A percentile compares a stretch with the other conserved stretches of the same genome.
phyloP scores from a whole-genome alignment of 2,888 invertebrate species.

The Bursaphelenchus okinawaensis region DNA sequence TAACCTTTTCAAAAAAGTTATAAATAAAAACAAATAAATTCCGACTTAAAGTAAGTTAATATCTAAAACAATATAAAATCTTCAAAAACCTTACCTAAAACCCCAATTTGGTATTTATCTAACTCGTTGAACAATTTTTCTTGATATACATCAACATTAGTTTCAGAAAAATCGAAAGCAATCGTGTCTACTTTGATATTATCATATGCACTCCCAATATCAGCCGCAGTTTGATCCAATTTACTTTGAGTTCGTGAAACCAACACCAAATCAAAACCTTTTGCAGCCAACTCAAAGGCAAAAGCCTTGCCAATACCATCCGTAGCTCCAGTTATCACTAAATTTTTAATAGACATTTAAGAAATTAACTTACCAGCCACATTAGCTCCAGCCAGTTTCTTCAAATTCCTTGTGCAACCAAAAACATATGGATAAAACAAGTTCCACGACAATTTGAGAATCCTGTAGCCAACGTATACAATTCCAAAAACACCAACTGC shows the following conservation, averaged over 20 bases:
- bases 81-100: constrained; percentile 27
- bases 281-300: constrained; percentile 49
- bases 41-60: too few species aligned
- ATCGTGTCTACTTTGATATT: constrained; percentile 44
- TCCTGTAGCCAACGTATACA: constrained; percentile 33
- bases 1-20: too few species aligned
- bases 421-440: constrained; percentile 39
- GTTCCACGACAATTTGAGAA: constrained; percentile 25
- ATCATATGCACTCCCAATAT: constrained; percentile 37
- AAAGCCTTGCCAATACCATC: constrained; percentile 58
- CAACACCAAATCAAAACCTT: constrained; percentile 50
- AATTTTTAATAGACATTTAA: constrained; percentile 11
- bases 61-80: not conserved
- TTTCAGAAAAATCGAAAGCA: constrained; percentile 48
- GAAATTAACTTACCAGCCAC: constrained; percentile 45
- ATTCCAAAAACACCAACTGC: constrained; percentile 38
- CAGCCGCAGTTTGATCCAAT: constrained; percentile 47
- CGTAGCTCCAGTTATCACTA: constrained; percentile 56
- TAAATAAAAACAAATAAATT: too few species aligned
- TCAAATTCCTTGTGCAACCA: constrained; percentile 40
- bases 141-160: constrained; percentile 40
- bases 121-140: constrained; percentile 38
- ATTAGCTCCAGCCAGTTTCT: constrained; percentile 46
- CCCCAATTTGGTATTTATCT: constrained; percentile 44
- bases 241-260: constrained; percentile 54